Percentiles rank a stretch among this genome's conserved stretches.
Evolutionary conservation across 2,888 invertebrate species (phyloP).

Genomic region (Tinea semifulvella): DNA sequence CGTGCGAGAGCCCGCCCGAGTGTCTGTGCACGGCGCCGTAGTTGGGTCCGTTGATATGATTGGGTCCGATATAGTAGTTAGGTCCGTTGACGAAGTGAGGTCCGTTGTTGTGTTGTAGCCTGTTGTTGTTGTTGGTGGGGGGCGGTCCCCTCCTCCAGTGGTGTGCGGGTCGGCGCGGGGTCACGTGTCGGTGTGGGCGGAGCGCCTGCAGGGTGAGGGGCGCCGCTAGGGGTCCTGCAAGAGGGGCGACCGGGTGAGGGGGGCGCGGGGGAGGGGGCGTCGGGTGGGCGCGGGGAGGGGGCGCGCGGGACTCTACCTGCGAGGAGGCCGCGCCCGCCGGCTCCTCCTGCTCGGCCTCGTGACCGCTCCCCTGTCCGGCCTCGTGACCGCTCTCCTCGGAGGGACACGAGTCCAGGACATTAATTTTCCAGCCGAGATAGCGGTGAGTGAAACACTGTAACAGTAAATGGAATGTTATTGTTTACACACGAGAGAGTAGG

Average conservation of each 20-base stretch:
- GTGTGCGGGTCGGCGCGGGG: constrained; percentile 41
- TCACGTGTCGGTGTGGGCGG: constrained; percentile 46
- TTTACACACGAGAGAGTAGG: constrained; percentile 17
- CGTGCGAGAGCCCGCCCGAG: background rate
- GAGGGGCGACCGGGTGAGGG: constrained; percentile 38
- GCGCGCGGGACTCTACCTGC: background rate
- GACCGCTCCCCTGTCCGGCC: constrained; percentile 23
- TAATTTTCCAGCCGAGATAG: constrained; percentile 94
- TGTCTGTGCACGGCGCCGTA: too few relatives aligned
- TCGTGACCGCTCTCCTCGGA: too few relatives aligned
- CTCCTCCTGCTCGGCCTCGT: constrained; percentile 35
- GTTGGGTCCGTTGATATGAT: too few relatives aligned
- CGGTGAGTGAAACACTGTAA: constrained; percentile 92
- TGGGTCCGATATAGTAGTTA: too few relatives aligned
- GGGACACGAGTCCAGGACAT: constrained; percentile 86
- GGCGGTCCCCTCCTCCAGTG: background rate
- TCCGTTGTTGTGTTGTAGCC: background rate
- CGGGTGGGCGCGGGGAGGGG: constrained; percentile 42
- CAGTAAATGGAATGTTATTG: constrained; percentile 11
- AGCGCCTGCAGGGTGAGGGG: constrained; percentile 53
- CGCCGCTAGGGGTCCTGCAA: constrained; percentile 44
- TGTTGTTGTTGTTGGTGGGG: background rate
- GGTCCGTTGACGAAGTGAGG: too few relatives aligned
- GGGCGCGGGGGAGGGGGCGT: constrained; percentile 35
- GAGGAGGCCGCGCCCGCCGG: background rate